Conservation (phyloP, 1,140 invertebrate species). For the Melitaea cinxia region DNA sequence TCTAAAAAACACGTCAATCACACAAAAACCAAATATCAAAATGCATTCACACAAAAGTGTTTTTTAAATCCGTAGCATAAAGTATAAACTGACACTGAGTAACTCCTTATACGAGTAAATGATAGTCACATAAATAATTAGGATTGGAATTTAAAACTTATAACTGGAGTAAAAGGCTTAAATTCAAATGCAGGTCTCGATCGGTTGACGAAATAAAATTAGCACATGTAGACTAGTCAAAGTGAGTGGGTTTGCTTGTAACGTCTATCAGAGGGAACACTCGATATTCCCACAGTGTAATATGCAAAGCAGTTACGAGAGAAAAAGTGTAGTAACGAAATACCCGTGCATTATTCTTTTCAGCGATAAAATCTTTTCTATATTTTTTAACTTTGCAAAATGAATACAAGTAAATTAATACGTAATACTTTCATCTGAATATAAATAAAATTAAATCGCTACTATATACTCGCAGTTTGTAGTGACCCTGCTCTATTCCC, state of each 20-base stretch:
- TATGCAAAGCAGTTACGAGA: slow-evolving; percentile 1
- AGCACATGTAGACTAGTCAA: slow-evolving; percentile 20
- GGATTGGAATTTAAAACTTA: neutral
- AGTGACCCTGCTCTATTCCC: too few relatives aligned
- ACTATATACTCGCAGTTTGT: too few relatives aligned
- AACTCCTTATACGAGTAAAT: too few relatives aligned
- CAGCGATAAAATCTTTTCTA: too few relatives aligned
- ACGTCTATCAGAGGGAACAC: slow-evolving; percentile 42
- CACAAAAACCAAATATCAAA: slow-evolving; percentile 12
- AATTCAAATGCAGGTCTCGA: neutral
- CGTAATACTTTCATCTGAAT: too few relatives aligned
- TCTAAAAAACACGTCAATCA: slow-evolving; percentile 28
- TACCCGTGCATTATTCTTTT: neutral
- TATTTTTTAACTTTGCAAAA: neutral
- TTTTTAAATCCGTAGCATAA: slow-evolving; percentile 1
- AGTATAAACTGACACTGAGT: too few relatives aligned
- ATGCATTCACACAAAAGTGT: neutral
- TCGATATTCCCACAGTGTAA: slow-evolving; percentile 31
- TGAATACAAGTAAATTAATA: neutral
- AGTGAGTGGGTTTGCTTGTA: slow-evolving; percentile 61
- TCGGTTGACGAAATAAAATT: slow-evolving; percentile 8
- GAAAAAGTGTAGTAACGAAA: neutral
- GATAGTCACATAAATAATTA: neutral
- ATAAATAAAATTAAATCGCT: too few relatives aligned
- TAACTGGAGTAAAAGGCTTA: neutral